Percentiles rank a stretch among this genome's conserved stretches.
These are phyloP conservation scores for Callimorpha dominula DNA, from an alignment of 2,888 invertebrate genomes.

Conservation along the genomic window DNA sequence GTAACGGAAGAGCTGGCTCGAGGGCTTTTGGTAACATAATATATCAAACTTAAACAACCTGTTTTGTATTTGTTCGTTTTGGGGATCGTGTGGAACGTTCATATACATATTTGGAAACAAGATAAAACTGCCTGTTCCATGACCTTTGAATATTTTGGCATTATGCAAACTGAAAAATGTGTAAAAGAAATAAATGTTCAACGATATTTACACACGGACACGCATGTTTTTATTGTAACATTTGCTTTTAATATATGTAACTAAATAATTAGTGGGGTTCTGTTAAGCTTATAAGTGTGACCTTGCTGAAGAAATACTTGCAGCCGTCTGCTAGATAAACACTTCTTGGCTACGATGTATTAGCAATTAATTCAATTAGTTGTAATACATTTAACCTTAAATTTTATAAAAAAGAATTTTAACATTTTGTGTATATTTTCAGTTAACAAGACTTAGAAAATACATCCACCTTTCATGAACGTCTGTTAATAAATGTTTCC, in stretches of 20 bases:
- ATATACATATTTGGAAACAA: conserved; percentile 11
- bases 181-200: background rate
- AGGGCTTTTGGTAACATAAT: conserved; percentile 30
- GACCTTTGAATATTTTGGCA: conserved; percentile 11
- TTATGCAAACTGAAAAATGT: background rate
- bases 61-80: conserved; percentile 14
- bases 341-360: background rate
- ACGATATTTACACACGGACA: background rate
- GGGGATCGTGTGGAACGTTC: conserved; percentile 9
- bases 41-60: conserved; percentile 20
- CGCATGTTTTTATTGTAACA: background rate
- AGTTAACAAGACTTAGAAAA: no score
- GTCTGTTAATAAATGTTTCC: background rate
- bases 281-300: background rate
- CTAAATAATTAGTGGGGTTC: background rate
- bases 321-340: background rate
- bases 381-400: background rate
- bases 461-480: background rate
- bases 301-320: background rate
- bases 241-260: background rate
- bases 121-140: conserved; percentile 6
- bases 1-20: conserved; percentile 21
- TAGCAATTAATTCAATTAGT: no score
- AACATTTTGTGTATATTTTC: background rate
- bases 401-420: background rate